Conservation (phyloP, 2,113 vertebrate genomes). For the Rhodinocichla rosea region DNA sequence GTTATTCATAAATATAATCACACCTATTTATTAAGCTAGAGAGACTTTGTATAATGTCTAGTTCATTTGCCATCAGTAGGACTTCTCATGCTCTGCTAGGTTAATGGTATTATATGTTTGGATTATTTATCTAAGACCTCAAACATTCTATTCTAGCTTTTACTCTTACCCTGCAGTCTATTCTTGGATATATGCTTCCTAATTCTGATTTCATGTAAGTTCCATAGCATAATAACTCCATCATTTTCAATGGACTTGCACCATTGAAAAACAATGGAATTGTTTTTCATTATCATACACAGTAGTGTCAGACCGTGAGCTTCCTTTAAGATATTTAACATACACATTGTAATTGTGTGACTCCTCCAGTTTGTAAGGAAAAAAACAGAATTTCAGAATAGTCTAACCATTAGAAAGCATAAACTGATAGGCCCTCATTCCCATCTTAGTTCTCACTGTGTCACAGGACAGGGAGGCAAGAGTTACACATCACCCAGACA, state of each 20-base stretch:
- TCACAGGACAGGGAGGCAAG: not conserved
- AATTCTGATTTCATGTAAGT: not conserved
- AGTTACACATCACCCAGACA: not conserved
- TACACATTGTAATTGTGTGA: not conserved
- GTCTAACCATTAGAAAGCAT: not conserved
- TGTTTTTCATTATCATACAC: rapidly evolving
- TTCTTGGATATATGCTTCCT: not conserved
- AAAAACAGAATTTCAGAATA: not conserved
- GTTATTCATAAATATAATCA: not conserved
- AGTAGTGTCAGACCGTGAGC: not conserved
- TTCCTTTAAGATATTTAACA: not conserved
- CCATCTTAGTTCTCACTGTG: not conserved
- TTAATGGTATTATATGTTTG: not conserved
- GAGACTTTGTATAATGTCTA: not conserved
- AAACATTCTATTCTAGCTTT: not conserved
- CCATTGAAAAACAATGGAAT: too few relatives aligned
- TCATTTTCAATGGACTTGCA: not conserved
- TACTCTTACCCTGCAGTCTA: not conserved
- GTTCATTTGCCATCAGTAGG: not conserved
- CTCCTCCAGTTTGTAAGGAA: not conserved
- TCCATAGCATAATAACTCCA: not conserved
- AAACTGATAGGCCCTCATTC: not conserved
- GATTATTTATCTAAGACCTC: not conserved
- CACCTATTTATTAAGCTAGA: not conserved
- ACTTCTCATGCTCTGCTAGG: not conserved